Percentiles rank a stretch among this genome's conserved stretches.
phyloP scores from a whole-genome alignment of 2,797 vertebrate species.

The Lacerta bilineata region DNA sequence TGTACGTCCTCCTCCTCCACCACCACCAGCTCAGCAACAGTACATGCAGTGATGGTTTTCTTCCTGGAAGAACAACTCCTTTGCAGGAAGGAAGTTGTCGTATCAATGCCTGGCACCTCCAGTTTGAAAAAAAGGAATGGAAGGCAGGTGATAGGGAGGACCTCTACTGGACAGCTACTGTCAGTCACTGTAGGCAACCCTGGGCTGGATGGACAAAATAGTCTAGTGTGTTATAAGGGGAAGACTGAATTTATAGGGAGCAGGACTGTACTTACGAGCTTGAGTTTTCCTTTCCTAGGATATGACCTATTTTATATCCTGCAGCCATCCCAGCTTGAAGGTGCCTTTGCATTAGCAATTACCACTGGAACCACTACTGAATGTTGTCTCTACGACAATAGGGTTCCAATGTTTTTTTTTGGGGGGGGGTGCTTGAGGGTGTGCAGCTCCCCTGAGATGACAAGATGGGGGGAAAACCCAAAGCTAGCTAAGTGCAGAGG shows the following conservation, averaged over 20 bases:
- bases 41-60: not conserved
- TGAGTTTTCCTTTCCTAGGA: not conserved
- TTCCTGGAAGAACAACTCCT: not conserved
- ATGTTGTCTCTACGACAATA: no score
- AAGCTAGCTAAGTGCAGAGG: not conserved
- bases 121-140: not conserved
- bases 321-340: not conserved
- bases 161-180: not conserved
- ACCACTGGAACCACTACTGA: not conserved
- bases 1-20: not conserved
- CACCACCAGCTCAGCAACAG: not conserved
- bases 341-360: not conserved
- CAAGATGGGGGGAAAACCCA: not conserved
- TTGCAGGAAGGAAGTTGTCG: no score
- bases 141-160: not conserved
- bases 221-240: not conserved
- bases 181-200: not conserved
- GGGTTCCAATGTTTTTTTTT: no score
- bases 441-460: not conserved
- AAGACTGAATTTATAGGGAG: not conserved
- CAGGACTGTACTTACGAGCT: no score
- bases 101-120: not conserved
- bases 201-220: not conserved
- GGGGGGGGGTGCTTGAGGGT: no score
- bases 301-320: not conserved